phyloP scores from a whole-genome alignment of 2,888 invertebrate genomes.

The Camponotus fellah region DNA sequence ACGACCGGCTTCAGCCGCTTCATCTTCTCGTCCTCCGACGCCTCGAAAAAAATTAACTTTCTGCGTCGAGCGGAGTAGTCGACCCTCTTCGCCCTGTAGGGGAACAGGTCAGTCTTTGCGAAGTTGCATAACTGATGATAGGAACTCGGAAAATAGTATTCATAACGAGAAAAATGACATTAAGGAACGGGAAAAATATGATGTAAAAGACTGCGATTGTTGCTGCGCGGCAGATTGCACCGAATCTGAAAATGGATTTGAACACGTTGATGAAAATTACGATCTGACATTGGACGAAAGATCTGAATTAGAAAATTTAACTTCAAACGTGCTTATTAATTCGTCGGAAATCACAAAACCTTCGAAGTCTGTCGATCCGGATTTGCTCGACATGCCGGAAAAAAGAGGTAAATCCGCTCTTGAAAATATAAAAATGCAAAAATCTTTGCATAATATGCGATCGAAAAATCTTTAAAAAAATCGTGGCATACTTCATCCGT shows the following conservation, averaged over 20 bases:
- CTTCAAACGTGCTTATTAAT: neutral
- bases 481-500: neutral
- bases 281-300: neutral
- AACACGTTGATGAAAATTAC: neutral
- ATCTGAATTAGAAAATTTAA: neutral
- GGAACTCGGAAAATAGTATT: neutral
- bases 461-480: conserved; percentile 16
- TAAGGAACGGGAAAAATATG: neutral
- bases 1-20: conserved; percentile 49
- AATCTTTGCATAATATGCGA: neutral
- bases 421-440: neutral
- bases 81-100: conserved; percentile 18
- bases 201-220: neutral
- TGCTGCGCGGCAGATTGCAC: neutral
- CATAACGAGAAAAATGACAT: neutral
- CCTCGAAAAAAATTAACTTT: conserved; percentile 23
- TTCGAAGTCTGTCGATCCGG: conserved; percentile 40
- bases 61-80: neutral
- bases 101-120: conserved; percentile 47
- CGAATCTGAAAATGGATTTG: neutral
- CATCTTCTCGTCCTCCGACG: conserved; percentile 3
- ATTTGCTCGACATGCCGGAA: neutral
- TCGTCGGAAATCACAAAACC: neutral
- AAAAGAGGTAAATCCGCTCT: neutral
- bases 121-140: neutral